Base-by-base conservation (phyloP, 2,113 vertebrate species). In the Elgaria multicarinata region DNA sequence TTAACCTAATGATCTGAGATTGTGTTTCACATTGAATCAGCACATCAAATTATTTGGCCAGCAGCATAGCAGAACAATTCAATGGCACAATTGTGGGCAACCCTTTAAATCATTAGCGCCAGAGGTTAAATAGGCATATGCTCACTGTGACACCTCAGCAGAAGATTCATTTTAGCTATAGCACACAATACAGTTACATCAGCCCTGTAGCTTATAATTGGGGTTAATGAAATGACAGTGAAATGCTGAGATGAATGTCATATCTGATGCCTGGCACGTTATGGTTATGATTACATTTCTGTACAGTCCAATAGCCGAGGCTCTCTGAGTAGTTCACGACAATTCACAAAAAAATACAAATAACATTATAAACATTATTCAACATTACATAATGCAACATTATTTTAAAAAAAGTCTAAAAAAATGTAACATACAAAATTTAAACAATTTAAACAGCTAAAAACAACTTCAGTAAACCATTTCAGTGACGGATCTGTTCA, bases 1-100 rank as follows among this genome's bases (percentile, higher is more conserved):
- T 95, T 94, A 93, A 94, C 79, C 93, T 93, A 92, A 89, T 31
- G 87, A 83, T 85, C 76, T 67, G 79, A 90, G 53, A 83, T 88
- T 95, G 92, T 92, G 76, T 91, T 95, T 93, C 76, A 13, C 58
- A 44, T 92, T 76, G 62, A 87, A 79, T 77, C 89, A 93, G 28
- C 78, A 84, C 39, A 90, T 93, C 84, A 74, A 62, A 89, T 95
- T 91, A 20, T 95, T 94, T 92, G 91, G 81, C 90, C 87, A 90
- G 84, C 66, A 94, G 84, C 87, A 62, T 42, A 69, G 71, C 50
- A 64, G 87, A 95, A 78, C 89, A 93, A 85, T 93, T 91, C 71
- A 71, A 79, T 86, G 82, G 50, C 67, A 86, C 72, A 88, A 33
- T 81, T 58, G 39, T 58, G 24, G 84, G 20, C 55, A 89, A 91